A percentile compares a stretch with the other conserved stretches of the same genome.
phyloP scores from a whole-genome alignment of 2,797 vertebrate species.

The Ctenopoma kingsleyae region DNA sequence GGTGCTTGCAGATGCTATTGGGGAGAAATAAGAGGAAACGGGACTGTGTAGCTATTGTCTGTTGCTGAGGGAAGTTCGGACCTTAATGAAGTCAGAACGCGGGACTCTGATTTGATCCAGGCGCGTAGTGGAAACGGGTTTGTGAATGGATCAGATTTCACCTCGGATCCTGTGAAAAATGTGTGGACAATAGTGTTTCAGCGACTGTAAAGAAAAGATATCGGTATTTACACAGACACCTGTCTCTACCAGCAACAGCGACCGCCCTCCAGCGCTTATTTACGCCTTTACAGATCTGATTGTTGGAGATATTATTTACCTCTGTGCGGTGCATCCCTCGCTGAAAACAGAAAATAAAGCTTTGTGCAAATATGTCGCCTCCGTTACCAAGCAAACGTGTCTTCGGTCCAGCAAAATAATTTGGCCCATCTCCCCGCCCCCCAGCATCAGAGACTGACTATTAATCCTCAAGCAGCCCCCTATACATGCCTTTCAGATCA shows the following conservation, averaged over 20 bases:
- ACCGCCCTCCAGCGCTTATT: constrained; percentile 43
- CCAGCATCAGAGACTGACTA: constrained; percentile 53
- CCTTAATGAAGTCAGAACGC: constrained; percentile 36
- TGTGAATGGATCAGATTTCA: background rate
- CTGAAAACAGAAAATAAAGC: background rate
- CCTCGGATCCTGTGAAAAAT: background rate
- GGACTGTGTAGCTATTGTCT: constrained; percentile 82
- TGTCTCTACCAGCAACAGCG: constrained; percentile 75
- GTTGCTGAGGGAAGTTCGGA: constrained; percentile 75
- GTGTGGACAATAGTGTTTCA: constrained; percentile 1
- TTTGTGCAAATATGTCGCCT: constrained; percentile 34
- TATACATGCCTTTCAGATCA: constrained; percentile 41
- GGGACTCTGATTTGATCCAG: background rate
- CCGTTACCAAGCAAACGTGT: constrained; percentile 47
- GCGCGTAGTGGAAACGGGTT: background rate
- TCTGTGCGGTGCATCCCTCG: background rate
- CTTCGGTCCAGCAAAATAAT: constrained; percentile 36
- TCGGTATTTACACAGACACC: constrained; percentile 69
- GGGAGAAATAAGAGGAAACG: constrained; percentile 35
- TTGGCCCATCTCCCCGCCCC: constrained; percentile 56
- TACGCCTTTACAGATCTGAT: background rate
- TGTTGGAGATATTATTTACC: background rate
- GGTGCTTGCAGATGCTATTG: constrained; percentile 15
- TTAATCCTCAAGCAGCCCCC: constrained; percentile 34
- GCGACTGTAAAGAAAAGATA: constrained; percentile 19